Evolutionary conservation across 2,113 vertebrate species (phyloP).

Genomic region (Pluvialis apricaria): DNA sequence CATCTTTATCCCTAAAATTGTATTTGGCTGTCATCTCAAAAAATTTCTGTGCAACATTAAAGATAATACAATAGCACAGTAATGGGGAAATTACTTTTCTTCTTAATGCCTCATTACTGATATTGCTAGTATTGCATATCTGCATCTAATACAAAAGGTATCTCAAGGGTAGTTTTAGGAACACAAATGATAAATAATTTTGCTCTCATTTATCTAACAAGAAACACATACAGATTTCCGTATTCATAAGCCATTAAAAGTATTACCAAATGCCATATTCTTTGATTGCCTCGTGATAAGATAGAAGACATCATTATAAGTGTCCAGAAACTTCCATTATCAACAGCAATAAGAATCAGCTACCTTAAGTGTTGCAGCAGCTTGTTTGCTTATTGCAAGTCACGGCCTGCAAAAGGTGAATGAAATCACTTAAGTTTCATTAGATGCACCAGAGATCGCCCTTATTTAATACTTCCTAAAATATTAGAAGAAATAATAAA

Average conservation of each 20-base stretch:
- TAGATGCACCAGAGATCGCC: fast-evolving
- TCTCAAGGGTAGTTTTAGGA: slow-evolving; percentile 7
- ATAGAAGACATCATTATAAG: background rate
- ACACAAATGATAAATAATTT: background rate
- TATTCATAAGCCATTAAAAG: slow-evolving; percentile 23
- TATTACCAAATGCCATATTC: background rate
- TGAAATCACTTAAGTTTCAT: background rate
- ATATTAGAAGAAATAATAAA: background rate
- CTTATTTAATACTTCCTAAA: background rate
- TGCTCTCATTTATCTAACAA: background rate
- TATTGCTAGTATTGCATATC: background rate
- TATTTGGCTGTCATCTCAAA: background rate
- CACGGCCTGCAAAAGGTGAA: background rate
- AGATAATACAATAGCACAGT: background rate
- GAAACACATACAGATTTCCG: background rate
- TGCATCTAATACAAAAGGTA: background rate
- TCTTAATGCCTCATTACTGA: slow-evolving; percentile 19
- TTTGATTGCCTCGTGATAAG: slow-evolving; percentile 1
- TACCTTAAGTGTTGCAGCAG: background rate
- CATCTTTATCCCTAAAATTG: background rate
- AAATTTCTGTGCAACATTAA: background rate
- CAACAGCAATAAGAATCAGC: background rate
- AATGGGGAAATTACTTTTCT: background rate
- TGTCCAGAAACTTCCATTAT: background rate
- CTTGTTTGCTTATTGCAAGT: background rate